These are phyloP conservation scores for Rallus crepitans DNA, from an alignment of 2,797 vertebrate genomes.

Conservation along the genomic window DNA sequence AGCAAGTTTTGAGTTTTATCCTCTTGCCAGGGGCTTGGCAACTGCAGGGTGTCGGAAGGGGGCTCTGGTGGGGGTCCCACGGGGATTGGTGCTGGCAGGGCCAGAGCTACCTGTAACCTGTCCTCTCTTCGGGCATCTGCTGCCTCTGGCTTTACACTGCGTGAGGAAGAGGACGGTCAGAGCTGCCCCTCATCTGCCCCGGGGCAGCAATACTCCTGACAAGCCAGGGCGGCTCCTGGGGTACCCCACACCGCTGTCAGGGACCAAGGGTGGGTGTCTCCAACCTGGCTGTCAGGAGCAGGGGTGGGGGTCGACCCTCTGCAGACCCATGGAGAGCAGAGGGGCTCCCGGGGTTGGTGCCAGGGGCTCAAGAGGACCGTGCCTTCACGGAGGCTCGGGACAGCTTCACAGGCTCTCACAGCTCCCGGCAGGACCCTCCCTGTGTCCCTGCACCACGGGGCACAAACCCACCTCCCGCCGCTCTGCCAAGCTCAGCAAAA, in stretches of 20 bases:
- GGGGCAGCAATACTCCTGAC: not conserved
- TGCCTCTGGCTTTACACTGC: not conserved
- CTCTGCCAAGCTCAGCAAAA: not conserved
- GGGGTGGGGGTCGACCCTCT: not conserved
- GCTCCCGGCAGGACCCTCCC: accelerated
- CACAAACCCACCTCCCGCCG: not conserved
- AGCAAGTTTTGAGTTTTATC: not conserved
- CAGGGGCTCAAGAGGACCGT: accelerated
- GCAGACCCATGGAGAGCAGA: not conserved
- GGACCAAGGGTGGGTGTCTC: not conserved
- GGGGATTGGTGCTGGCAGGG: not conserved
- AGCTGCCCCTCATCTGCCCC: not conserved
- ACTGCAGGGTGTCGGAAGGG: not conserved
- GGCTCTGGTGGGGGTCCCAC: accelerated
- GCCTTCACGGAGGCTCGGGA: accelerated
- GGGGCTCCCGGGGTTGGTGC: accelerated
- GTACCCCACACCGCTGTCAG: accelerated
- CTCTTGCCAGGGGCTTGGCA: not conserved
- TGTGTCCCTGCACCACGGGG: accelerated
- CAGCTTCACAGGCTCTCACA: not conserved
- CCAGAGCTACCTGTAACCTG: not conserved
- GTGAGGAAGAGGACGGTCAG: not conserved
- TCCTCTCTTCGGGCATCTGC: not conserved
- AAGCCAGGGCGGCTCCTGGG: not conserved
- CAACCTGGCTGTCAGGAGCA: not conserved